Conservation (phyloP, 2,113 vertebrate species). For the Myodes glareolus region DNA sequence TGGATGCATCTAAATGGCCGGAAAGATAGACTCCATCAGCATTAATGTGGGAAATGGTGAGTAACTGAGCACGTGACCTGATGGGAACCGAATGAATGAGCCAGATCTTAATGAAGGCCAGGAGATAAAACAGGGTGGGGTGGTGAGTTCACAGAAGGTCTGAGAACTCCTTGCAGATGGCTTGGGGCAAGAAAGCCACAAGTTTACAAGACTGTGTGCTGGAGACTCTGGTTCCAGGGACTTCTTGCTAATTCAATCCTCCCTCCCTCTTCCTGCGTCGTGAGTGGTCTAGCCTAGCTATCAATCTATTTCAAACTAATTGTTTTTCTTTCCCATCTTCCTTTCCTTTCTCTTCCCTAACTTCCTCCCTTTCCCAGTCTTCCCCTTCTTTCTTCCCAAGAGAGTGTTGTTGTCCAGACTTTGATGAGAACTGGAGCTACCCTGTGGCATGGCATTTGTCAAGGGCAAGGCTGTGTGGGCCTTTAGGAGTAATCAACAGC, state of each 20-base stretch:
- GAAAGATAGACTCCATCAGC: constrained; percentile 45
- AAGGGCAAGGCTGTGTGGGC: constrained; percentile 54
- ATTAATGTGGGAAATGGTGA: constrained; percentile 41
- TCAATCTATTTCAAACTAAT: constrained; percentile 33
- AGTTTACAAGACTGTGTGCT: constrained; percentile 64
- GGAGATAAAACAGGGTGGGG: constrained; percentile 7
- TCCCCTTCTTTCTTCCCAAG: constrained; percentile 36
- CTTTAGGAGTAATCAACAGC: constrained; percentile 67
- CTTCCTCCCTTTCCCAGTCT: background rate
- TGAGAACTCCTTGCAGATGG: constrained; percentile 33
- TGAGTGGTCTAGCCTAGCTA: constrained; percentile 25
- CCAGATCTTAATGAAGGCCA: constrained; percentile 56
- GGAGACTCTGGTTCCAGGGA: constrained; percentile 42
- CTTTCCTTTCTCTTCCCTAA: constrained; percentile 22
- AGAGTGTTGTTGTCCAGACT: constrained; percentile 1
- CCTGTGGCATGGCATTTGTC: constrained; percentile 53
- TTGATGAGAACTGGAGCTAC: constrained; percentile 39
- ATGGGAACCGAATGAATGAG: constrained; percentile 31
- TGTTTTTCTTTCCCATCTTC: background rate
- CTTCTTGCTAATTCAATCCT: constrained; percentile 37
- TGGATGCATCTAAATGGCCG: constrained; percentile 22
- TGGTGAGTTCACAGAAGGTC: constrained; percentile 31
- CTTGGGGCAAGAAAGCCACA: constrained; percentile 61
- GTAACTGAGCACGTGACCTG: constrained; percentile 44
- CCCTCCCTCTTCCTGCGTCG: background rate